These are phyloP conservation scores for Cactoblastis cactorum DNA, from an alignment of 2,888 invertebrate species.

Conservation along the genomic window DNA sequence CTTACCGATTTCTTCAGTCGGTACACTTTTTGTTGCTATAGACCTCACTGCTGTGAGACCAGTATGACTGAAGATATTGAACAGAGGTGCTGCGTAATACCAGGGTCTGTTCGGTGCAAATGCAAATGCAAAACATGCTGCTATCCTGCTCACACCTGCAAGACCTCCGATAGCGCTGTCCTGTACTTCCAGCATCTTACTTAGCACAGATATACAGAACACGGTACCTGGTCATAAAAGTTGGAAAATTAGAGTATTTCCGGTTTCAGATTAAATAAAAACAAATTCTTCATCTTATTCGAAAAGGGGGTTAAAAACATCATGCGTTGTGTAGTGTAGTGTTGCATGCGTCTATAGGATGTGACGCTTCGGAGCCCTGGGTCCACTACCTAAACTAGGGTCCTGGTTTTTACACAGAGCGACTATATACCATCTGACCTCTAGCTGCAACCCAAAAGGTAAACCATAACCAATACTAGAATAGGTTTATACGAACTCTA, in stretches of 20 bases:
- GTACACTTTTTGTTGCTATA: slow-evolving; percentile 77
- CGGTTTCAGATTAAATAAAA: too few species aligned
- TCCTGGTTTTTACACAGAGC: too few species aligned
- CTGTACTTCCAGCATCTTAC: slow-evolving; percentile 59
- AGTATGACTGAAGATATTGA: slow-evolving; percentile 76
- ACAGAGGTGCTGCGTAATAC: slow-evolving; percentile 71
- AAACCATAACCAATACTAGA: too few species aligned
- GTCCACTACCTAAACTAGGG: too few species aligned
- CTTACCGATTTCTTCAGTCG: slow-evolving; percentile 77
- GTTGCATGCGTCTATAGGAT: too few species aligned
- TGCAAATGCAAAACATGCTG: slow-evolving; percentile 71
- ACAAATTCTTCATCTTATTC: too few species aligned
- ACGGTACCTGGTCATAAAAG: slow-evolving; percentile 54
- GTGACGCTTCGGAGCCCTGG: too few species aligned
- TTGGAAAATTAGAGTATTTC: not conserved
- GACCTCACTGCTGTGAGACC: slow-evolving; percentile 79
- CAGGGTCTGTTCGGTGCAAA: slow-evolving; percentile 65
- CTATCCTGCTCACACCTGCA: slow-evolving; percentile 76
- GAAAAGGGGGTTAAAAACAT: too few species aligned
- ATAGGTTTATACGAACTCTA: too few species aligned
- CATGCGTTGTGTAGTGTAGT: too few species aligned
- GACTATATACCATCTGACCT: too few species aligned
- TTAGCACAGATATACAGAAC: slow-evolving; percentile 69
- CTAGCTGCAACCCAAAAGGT: too few species aligned
- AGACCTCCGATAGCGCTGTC: slow-evolving; percentile 71